A percentile compares a stretch with the other conserved stretches of the same genome.
These are phyloP conservation scores for Hylyphantes graminicola DNA, from an alignment of 1,140 invertebrate species.

Conservation along the genomic window DNA sequence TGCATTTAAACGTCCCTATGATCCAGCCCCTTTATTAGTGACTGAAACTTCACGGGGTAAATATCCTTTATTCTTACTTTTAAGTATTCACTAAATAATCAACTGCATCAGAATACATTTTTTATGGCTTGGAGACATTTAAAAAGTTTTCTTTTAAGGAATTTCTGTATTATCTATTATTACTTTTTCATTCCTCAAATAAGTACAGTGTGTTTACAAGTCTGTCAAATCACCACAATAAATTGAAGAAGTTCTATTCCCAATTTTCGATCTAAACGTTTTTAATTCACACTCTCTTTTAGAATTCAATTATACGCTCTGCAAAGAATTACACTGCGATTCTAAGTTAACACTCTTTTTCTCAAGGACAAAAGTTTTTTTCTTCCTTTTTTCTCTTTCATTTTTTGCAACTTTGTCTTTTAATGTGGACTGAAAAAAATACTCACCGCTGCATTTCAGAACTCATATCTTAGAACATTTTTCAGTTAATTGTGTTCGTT, in stretches of 20 bases:
- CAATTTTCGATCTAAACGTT: conserved; percentile 30
- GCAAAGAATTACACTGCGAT: conserved; percentile 28
- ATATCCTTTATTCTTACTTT: too few relatives aligned
- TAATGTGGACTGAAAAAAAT: conserved; percentile 37
- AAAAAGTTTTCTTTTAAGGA: too few relatives aligned
- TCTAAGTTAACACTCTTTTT: conserved; percentile 2
- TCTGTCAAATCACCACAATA: too few relatives aligned
- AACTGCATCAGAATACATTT: too few relatives aligned
- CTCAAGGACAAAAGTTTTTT: conserved; percentile 1
- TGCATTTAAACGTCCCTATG: too few relatives aligned
- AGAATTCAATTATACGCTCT: conserved; percentile 36
- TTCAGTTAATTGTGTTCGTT: conserved; percentile 21
- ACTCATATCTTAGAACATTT: conserved; percentile 10
- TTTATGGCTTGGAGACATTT: too few relatives aligned
- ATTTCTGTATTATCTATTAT: too few relatives aligned
- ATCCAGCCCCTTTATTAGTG: too few relatives aligned
- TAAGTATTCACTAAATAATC: too few relatives aligned
- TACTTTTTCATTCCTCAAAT: too few relatives aligned
- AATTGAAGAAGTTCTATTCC: conserved; percentile 24
- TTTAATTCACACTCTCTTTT: conserved; percentile 36
- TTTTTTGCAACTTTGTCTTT: conserved; percentile 11
- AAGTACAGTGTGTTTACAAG: too few relatives aligned
- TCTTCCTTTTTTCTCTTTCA: not conserved
- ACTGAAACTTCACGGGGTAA: too few relatives aligned
- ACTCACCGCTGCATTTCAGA: conserved; percentile 20